Evolutionary conservation across 2,113 vertebrate species (phyloP).

Genomic region (Eulacestoma nigropectus): DNA sequence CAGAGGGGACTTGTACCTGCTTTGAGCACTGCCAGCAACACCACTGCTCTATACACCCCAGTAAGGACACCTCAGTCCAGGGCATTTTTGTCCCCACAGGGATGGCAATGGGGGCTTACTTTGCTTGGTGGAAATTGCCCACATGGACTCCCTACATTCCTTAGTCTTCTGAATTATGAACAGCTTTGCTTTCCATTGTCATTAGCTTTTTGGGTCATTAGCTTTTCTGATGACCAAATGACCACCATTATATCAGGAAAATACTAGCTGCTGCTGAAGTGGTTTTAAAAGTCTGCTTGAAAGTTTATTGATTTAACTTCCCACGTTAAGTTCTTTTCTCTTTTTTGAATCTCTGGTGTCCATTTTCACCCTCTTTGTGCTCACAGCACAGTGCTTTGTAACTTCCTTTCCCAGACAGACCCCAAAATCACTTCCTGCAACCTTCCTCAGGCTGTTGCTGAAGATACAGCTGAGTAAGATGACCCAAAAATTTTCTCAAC

Average conservation of each 20-base stretch:
- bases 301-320: not conserved
- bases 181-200: not conserved
- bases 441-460: not conserved
- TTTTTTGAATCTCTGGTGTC: not conserved
- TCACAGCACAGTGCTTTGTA: not conserved
- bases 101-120: not conserved
- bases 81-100: not conserved
- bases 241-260: not conserved
- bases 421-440: not conserved
- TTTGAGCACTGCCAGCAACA: not conserved
- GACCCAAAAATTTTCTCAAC: not conserved
- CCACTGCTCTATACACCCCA: not conserved
- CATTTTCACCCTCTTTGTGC: not conserved
- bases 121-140: not conserved
- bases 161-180: not conserved
- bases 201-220: not conserved
- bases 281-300: not conserved
- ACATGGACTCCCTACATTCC: not conserved
- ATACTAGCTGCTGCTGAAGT: not conserved
- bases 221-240: not conserved
- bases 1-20: not conserved
- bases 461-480: slow-evolving; percentile 1
- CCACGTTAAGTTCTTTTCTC: not conserved
- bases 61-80: not conserved
- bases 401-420: not conserved